phyloP scores from a whole-genome alignment of 2,113 vertebrate genomes.

The Malurus cyaneus region DNA sequence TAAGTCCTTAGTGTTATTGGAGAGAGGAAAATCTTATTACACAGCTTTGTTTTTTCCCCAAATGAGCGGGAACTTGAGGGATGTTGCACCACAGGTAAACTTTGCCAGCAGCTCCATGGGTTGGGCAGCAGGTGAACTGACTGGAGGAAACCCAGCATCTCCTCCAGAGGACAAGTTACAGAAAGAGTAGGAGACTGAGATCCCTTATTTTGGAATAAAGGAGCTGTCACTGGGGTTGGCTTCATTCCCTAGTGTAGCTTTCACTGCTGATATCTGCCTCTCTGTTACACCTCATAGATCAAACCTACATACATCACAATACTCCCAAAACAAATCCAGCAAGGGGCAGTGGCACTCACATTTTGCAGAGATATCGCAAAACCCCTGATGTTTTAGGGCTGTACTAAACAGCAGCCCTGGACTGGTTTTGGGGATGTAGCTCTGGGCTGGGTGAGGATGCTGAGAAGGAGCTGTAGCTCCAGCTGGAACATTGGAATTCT shows the following conservation, averaged over 20 bases:
- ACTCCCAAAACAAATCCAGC: neutral
- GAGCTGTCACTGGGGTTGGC: neutral
- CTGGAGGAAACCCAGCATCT: neutral
- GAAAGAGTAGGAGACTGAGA: neutral
- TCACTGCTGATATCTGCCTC: neutral
- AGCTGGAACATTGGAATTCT: neutral
- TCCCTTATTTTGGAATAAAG: neutral
- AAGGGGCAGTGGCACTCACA: neutral
- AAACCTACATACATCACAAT: neutral
- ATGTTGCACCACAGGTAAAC: neutral
- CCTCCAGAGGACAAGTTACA: neutral
- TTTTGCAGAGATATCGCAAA: neutral
- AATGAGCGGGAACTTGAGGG: neutral
- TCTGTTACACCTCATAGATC: neutral
- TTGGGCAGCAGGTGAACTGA: neutral
- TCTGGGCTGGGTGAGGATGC: neutral
- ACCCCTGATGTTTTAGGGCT: neutral
- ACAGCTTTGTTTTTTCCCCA: neutral
- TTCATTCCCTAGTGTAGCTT: neutral
- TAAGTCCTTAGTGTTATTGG: constrained; percentile 10
- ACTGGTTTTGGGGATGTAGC: neutral
- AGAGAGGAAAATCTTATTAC: neutral
- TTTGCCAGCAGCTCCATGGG: neutral
- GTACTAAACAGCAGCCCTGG: neutral
- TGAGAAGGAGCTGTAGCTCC: neutral